Evolutionary conservation across 1,140 invertebrate genomes (phyloP), one percentile per base, ranked within the genome.

Genomic region (Panulirus ornatus): DNA sequence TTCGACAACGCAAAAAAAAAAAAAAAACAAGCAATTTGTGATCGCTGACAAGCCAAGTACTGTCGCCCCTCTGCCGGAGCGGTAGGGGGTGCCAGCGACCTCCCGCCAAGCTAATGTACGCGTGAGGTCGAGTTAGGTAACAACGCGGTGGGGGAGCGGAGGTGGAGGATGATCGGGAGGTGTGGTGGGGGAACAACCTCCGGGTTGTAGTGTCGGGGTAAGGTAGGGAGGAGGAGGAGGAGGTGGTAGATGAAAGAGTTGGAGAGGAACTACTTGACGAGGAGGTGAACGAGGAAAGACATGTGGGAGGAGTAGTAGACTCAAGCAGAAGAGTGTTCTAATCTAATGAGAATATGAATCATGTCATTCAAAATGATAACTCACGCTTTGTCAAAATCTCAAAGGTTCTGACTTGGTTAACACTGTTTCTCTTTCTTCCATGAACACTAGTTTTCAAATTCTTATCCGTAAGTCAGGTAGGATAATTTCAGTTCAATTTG

Each of bases 1-100:
- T 47, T 47, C 73, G 73, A 76, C 73, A 40, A 76, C 34, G 73
- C 73, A 76, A 42, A 38, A 44, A 76, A 34, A 42, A 76, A 38
- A 27, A 76, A 76, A 42, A 38, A 44, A 76, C 73, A 42, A 76
- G 73, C 44, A 76, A 76, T 76, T 76, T 76, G 38, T 76, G 38
- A 38, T 40, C 63, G 38, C 6, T 42, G 73, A 40, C 73, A n/a
- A 76, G 73, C 38, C 38, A 42, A 42, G 73, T 76, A 38, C 73
- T 44, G 38, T 42, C 40, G 38, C 38, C 73, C 73, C 73, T n/a
- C 73, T 76, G 73, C 38, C 40, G 38, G 73, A 76, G 16, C 73
- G 22, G 38, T 42, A 44, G 73, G 73, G 73, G 73, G 38, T 5
- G 40, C 73, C 38, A 34, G 73, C 38, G 34, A 42, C 73, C 73